Evolutionary conservation across 2,113 vertebrate species (phyloP), one percentile per base, ranked within the genome.

Genomic region (Stercorarius parasiticus): DNA sequence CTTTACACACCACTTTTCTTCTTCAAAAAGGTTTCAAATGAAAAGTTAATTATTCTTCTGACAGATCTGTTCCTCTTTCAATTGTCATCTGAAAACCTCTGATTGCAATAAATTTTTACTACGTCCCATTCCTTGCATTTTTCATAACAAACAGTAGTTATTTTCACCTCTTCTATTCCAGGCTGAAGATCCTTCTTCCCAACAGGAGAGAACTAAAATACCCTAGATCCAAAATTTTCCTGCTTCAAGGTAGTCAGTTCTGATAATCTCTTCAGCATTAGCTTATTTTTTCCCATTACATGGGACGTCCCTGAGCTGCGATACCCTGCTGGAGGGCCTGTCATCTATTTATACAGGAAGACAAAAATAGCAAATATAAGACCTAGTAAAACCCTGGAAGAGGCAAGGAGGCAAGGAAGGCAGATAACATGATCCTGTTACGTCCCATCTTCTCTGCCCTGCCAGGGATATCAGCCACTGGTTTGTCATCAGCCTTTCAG

Each of bases 401-500:
- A 56, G 66, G 13, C 71, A 66, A 36, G 2, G 30, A 62, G 36
- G 38, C 53, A 69, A 47, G 25, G 29, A 49, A 78, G 17, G 59
- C 32, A 34, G n/a, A 22, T 11, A 70, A 47, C 0, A 0, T 47
- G 50, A 53, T 53, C 52, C 72, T 50, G 38, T 21, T 82, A 26
- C 47, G 66, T 72, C 26, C 27, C 71, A 38, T 56, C 26, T 47
- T 13, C 56, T 49, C 50, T 58, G 36, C 47, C 56, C 62, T 80
- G 62, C 47, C 40, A 69, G 53, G 19, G 43, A 38, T 56, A 47
- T 32, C 49, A 55, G 25, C 38, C 69, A 64, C 47, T 18, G 56
- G 12, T 49, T 92, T 76, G 58, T 38, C 62, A 79, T 15, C 58
- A 80, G 61, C 42, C 61, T 76, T 83, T n/a, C 83, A 52, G 25